Conservation (phyloP, 2,113 vertebrate species). For the Phaethornis superciliosus region DNA sequence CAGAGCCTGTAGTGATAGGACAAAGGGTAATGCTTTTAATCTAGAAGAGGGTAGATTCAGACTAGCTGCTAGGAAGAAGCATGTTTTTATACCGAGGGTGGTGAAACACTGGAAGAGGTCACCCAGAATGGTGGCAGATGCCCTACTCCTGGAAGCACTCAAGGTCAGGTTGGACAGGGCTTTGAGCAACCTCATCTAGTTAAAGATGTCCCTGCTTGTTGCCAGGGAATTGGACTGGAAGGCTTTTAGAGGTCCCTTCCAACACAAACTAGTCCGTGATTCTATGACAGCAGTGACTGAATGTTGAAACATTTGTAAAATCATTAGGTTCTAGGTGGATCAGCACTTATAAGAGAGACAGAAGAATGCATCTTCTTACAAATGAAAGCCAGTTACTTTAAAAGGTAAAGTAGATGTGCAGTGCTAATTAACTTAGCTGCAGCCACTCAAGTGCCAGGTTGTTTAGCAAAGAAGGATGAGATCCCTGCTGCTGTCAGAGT, state of each 20-base stretch:
- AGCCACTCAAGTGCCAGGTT: neutral
- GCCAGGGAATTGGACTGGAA: fast-evolving
- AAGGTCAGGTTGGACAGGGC: neutral
- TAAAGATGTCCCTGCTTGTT: neutral
- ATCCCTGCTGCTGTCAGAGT: neutral
- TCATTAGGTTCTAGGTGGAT: neutral
- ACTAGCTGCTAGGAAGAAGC: neutral
- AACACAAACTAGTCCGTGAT: neutral
- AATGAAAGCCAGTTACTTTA: neutral
- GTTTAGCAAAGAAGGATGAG: neutral
- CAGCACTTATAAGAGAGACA: fast-evolving
- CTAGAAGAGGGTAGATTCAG: neutral
- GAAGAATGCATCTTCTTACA: neutral
- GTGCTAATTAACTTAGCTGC: neutral
- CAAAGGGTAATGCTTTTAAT: neutral
- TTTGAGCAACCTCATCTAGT: fast-evolving
- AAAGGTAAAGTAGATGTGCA: neutral
- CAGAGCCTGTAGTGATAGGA: fast-evolving
- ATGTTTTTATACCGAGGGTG: neutral
- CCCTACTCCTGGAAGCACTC: neutral
- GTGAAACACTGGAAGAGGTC: neutral
- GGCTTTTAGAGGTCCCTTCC: neutral
- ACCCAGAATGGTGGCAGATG: no score
- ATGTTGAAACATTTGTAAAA: neutral
- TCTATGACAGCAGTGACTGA: neutral